Percentiles rank a stretch among this genome's conserved stretches.
phyloP scores from a whole-genome alignment of 92 coral and sea anemone species.

The Diadumene lineata region DNA sequence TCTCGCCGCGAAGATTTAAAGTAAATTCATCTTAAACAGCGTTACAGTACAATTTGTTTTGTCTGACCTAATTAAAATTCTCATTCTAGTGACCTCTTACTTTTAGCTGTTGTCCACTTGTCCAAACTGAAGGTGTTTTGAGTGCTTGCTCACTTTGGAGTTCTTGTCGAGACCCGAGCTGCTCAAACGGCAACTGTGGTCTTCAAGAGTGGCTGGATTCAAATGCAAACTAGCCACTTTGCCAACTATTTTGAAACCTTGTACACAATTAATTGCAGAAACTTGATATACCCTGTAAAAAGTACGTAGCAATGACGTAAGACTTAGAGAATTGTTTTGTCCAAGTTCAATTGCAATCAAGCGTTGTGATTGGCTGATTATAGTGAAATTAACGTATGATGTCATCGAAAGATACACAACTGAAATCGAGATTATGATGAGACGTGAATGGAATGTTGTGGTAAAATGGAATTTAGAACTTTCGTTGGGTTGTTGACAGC shows the following conservation, averaged over 20 bases:
- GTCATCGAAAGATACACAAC: neutral
- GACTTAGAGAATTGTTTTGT: slow-evolving; percentile 7
- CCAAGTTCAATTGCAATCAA: neutral
- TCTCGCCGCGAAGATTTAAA: too few species aligned
- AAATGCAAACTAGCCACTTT: neutral
- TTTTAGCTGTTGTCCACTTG: too few species aligned
- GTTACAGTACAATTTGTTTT: too few species aligned
- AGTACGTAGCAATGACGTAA: slow-evolving; percentile 16
- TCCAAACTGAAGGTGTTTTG: too few species aligned
- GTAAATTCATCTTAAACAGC: too few species aligned
- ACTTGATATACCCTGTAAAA: slow-evolving; percentile 21
- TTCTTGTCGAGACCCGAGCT: neutral
- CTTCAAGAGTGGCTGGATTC: neutral
- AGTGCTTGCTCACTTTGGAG: neutral
- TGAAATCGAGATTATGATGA: neutral
- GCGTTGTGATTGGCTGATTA: neutral
- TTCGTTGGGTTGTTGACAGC: neutral
- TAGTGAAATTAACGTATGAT: neutral
- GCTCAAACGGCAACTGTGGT: neutral
- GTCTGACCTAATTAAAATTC: too few species aligned
- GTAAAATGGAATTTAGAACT: neutral
- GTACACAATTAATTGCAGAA: slow-evolving; percentile 24
- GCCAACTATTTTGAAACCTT: slow-evolving; percentile 12
- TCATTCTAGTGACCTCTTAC: too few species aligned
- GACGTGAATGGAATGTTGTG: neutral